Percentiles rank a stretch among this genome's conserved stretches.
Evolutionary conservation across 2,888 invertebrate species (phyloP).

Genomic region (Smittia aterrima): DNA sequence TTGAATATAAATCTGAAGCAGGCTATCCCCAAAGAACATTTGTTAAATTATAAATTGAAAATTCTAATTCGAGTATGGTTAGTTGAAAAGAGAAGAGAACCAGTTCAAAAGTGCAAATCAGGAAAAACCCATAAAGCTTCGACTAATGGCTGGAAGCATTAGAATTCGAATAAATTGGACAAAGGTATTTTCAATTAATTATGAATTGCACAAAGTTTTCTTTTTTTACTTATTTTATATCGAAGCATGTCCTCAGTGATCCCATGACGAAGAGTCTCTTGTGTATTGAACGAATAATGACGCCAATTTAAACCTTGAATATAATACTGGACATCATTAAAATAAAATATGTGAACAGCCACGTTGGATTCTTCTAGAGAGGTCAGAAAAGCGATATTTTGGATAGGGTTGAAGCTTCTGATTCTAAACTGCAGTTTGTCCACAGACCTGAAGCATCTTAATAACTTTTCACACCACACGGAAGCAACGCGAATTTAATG

Average conservation of each 20-base stretch:
- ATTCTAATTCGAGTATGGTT: neutral
- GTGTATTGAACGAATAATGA: conserved; percentile 11
- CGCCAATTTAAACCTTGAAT: conserved; percentile 23
- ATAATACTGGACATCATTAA: conserved; percentile 39
- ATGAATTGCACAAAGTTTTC: neutral
- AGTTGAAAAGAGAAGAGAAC: neutral
- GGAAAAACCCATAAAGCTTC: conserved; percentile 13
- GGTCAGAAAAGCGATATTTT: no score
- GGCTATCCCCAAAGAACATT: neutral
- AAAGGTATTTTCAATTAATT: neutral
- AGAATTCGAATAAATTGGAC: neutral
- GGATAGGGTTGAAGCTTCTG: no score
- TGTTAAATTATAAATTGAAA: conserved; percentile 9
- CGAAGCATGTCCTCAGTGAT: neutral
- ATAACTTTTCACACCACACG: no score
- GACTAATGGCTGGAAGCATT: conserved; percentile 5
- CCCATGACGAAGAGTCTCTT: neutral
- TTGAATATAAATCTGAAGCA: neutral
- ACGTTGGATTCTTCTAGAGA: neutral
- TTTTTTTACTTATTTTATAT: neutral
- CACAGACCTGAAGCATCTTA: no score
- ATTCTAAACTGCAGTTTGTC: no score
- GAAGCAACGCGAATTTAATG: neutral
- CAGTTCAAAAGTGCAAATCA: conserved; percentile 21
- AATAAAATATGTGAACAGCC: conserved; percentile 20